Base-by-base conservation (phyloP, 2,113 vertebrate genomes). In the Cebus imitator region DNA sequence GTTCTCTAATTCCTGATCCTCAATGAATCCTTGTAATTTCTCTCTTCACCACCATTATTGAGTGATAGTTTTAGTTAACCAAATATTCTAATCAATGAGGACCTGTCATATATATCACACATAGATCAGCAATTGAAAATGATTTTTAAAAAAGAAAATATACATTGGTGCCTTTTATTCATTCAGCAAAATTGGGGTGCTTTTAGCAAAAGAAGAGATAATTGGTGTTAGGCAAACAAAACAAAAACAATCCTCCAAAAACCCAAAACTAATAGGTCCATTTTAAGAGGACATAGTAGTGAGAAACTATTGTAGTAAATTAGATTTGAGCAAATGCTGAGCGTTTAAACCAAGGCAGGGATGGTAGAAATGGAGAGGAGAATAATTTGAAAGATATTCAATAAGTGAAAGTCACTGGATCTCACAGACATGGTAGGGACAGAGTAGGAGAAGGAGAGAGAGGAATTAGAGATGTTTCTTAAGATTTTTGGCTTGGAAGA, bases 21-120 rank as follows among this genome's bases (percentile, higher is more conserved):
- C 43, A 96, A 64, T 2, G n/a, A 9, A 87, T 45, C 20, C 52
- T 64, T 91, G 40, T 80, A 89, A 68, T 95, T 58, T 97, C 25
- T 94, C 40, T 93, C 12, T 91, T 95, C 18, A 70, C 12, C 30
- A 94, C 27, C 37, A 72, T 85, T 95, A 87, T 95, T 93, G 97
- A 96, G 55, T 20, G 76, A 91, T 81, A 92, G 20, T 90, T 96
- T 89, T 81, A 48, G 25, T 84, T 93, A 87, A 88, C 95, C 30
- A 90, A 85, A 80, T 87, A 92, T 79, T 96, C 17, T 8, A 73
- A 52, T 30, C 52, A 57, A 10, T 12, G 3, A 70, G 40, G 30
- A 48, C 25, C 58, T 94, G 72, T 73, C 32, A 25, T 73, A 72
- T 75, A 70, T 12, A 52, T 92, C 48, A 88, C 40, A 87, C 27